Evolutionary conservation across 2,888 invertebrate species (phyloP).

Genomic region (Hemaris fuciformis): DNA sequence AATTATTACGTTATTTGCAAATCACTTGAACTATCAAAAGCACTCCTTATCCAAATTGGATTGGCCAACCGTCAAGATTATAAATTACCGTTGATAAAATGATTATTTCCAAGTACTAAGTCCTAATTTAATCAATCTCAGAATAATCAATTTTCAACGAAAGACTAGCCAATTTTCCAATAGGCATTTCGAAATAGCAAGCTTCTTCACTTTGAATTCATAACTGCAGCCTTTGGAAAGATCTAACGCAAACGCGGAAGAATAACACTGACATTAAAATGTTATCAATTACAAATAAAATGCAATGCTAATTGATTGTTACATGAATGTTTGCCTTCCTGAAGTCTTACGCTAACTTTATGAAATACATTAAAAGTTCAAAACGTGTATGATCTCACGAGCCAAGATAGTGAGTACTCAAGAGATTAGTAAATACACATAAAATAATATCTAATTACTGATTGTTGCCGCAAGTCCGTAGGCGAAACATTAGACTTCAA

Average conservation of each 20-base stretch:
- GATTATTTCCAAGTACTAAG: background rate
- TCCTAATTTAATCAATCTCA: background rate
- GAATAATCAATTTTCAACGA: slow-evolving; percentile 10
- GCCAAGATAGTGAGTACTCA: too few relatives aligned
- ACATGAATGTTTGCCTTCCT: background rate
- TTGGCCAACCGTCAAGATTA: background rate
- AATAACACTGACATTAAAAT: background rate
- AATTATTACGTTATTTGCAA: background rate
- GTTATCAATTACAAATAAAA: background rate
- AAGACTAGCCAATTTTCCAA: slow-evolving; percentile 11
- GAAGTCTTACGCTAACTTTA: background rate
- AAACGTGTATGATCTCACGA: background rate
- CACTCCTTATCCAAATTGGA: background rate
- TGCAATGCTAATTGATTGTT: background rate
- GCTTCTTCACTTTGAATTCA: slow-evolving; percentile 13
- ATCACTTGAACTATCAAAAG: too few relatives aligned
- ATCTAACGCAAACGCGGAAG: slow-evolving; percentile 14
- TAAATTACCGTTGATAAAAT: background rate
- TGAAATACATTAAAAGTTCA: background rate
- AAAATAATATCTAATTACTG: too few relatives aligned
- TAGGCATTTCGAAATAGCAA: slow-evolving; percentile 9
- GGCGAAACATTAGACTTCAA: too few relatives aligned
- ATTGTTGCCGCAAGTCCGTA: too few relatives aligned
- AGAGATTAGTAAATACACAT: too few relatives aligned
- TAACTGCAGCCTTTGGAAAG: slow-evolving; percentile 13